Percentiles rank a stretch among this genome's conserved stretches.
These are phyloP conservation scores for Mobula hypostoma DNA, from an alignment of 2,113 vertebrate genomes.

Conservation along the genomic window DNA sequence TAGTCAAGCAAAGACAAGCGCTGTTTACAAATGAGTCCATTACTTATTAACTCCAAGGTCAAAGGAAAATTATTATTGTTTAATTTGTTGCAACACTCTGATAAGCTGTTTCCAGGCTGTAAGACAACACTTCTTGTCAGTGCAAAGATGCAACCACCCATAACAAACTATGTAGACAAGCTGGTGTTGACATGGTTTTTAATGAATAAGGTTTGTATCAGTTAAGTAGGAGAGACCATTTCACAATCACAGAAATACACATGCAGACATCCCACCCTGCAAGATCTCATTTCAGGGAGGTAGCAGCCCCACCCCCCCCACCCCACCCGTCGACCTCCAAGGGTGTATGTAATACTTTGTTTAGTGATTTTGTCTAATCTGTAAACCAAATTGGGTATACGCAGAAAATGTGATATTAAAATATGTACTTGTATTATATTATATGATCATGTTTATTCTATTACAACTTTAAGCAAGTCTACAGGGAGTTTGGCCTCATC, in stretches of 20 bases:
- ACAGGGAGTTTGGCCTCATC: too few relatives aligned
- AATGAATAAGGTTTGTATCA: conserved; percentile 19
- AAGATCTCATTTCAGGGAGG: too few relatives aligned
- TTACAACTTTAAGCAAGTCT: too few relatives aligned
- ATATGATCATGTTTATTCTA: too few relatives aligned
- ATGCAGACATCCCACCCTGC: too few relatives aligned
- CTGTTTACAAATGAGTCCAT: not conserved
- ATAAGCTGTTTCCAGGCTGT: conserved; percentile 30
- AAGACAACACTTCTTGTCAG: not conserved
- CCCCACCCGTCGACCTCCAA: too few relatives aligned
- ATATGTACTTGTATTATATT: too few relatives aligned
- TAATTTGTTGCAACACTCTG: conserved; percentile 16
- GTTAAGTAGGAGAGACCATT: conserved; percentile 13
- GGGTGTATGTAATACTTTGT: too few relatives aligned
- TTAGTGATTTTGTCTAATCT: too few relatives aligned
- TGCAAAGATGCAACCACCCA: not conserved
- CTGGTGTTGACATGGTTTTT: not conserved
- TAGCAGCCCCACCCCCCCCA: too few relatives aligned
- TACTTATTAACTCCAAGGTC: conserved; percentile 7
- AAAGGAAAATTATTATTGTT: conserved; percentile 23
- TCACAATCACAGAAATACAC: not conserved
- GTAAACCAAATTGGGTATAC: too few relatives aligned
- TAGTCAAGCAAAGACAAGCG: not conserved
- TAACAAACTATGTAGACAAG: not conserved
- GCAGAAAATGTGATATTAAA: too few relatives aligned